phyloP scores from a whole-genome alignment of 1,140 invertebrate genomes.

The Eumeta japonica region DNA sequence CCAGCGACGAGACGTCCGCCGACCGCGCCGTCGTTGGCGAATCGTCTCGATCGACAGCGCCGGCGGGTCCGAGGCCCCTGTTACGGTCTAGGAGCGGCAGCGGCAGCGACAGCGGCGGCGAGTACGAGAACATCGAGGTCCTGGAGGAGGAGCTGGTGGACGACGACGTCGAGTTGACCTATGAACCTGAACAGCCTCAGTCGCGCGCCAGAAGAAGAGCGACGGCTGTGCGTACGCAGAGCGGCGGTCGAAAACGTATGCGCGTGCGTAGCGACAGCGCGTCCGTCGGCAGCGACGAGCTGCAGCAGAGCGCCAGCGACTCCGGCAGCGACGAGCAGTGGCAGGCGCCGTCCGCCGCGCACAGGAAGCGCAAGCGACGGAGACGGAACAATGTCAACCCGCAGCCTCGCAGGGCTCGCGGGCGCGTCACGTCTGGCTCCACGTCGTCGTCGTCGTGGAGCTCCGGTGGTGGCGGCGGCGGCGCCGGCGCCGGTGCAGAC shows the following conservation, averaged over 20 bases:
- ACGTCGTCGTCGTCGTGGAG: conserved; percentile 15
- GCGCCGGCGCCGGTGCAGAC: conserved; percentile 18
- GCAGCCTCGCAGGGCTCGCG: conserved; percentile 15
- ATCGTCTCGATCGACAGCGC: conserved; percentile 1
- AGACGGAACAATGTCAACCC: conserved; percentile 3
- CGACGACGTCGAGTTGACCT: conserved; percentile 26
- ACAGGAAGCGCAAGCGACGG: conserved; percentile 7
- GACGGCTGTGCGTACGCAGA: too few relatives aligned
- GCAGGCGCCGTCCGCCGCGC: conserved; percentile 19
- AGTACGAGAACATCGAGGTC: conserved; percentile 15
- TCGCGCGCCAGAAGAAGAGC: background rate
- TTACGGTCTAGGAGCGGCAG: conserved; percentile 5
- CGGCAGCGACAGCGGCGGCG: conserved; percentile 1
- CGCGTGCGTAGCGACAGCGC: too few relatives aligned
- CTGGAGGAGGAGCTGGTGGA: conserved; percentile 21
- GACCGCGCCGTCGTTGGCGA: conserved; percentile 8
- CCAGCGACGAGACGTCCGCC: conserved; percentile 15
- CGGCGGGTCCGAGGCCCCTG: background rate
- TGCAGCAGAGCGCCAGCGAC: too few relatives aligned
- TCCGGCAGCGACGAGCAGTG: conserved; percentile 17
- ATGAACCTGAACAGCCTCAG: too few relatives aligned
- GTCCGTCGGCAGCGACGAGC: too few relatives aligned
- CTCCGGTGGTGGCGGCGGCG: conserved; percentile 5
- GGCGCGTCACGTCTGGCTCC: conserved; percentile 18
- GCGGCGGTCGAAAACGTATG: too few relatives aligned